phyloP scores from a whole-genome alignment of 2,888 invertebrate species.

The Pachycephus smyrnensis region DNA sequence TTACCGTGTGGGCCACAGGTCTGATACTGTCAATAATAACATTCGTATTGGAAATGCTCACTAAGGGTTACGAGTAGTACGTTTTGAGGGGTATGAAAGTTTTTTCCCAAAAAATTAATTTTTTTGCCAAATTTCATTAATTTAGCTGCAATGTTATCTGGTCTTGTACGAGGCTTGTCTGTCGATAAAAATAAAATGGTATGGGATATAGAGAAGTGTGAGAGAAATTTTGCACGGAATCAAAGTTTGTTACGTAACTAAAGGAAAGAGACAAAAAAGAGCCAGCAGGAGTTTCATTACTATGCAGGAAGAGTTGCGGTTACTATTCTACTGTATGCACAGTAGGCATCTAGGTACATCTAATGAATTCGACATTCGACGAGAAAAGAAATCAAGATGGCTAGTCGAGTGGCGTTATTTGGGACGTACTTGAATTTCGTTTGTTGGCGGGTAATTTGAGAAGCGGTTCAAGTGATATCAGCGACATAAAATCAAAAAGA shows the following conservation, averaged over 20 bases:
- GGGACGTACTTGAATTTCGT: not conserved
- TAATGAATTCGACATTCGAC: not conserved
- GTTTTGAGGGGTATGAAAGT: too few species aligned
- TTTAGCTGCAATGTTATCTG: not conserved
- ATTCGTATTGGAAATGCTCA: too few species aligned
- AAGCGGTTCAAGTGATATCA: too few species aligned
- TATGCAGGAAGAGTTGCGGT: not conserved
- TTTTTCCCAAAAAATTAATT: not conserved
- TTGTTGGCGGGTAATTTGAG: too few species aligned
- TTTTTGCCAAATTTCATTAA: not conserved
- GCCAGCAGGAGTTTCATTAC: not conserved
- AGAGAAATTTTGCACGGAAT: not conserved
- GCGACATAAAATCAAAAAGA: not conserved
- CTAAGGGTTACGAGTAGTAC: too few species aligned
- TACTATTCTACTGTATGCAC: not conserved
- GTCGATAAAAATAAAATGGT: too few species aligned
- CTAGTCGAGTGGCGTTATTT: not conserved
- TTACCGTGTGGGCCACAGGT: constrained; percentile 7
- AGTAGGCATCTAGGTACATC: not conserved
- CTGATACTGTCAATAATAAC: too few species aligned
- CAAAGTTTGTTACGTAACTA: not conserved
- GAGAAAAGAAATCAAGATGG: not conserved
- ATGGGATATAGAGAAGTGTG: not conserved
- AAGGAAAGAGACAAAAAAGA: not conserved
- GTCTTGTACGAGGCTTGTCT: too few species aligned